phyloP scores from a whole-genome alignment of 2,797 vertebrate species.

The Leptodactylus fallax region DNA sequence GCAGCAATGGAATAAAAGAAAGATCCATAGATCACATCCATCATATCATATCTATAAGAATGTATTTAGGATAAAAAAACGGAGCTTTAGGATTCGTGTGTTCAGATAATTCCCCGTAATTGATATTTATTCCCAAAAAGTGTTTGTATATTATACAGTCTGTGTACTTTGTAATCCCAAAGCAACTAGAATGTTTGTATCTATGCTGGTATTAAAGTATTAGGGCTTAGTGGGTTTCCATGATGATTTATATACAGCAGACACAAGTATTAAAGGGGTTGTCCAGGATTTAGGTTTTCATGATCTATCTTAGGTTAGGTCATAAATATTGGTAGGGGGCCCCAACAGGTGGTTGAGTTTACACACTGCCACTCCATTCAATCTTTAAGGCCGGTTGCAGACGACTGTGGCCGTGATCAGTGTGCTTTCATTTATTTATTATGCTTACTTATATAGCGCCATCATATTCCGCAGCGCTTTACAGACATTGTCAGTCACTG shows the following conservation, averaged over 20 bases:
- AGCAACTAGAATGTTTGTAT: background rate
- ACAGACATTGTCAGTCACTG: too few relatives aligned
- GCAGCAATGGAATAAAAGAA: constrained; percentile 64
- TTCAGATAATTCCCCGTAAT: background rate
- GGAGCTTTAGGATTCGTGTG: background rate
- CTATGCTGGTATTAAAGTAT: background rate
- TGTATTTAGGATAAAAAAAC: background rate
- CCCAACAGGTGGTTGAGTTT: too few relatives aligned
- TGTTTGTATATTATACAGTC: background rate
- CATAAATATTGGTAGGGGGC: too few relatives aligned
- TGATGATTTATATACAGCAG: background rate
- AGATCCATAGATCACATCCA: background rate
- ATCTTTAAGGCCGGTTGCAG: too few relatives aligned
- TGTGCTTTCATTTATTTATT: too few relatives aligned
- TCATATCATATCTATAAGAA: background rate
- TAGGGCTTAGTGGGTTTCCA: background rate
- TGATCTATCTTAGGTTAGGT: too few relatives aligned
- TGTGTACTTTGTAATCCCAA: background rate
- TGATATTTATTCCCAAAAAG: too few relatives aligned
- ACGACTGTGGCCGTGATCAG: too few relatives aligned
- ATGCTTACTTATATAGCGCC: too few relatives aligned
- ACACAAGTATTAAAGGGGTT: background rate
- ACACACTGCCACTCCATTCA: too few relatives aligned
- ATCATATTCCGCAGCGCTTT: too few relatives aligned
- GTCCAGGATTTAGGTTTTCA: too few relatives aligned